Evolutionary conservation across 2,888 invertebrate genomes (phyloP), one percentile per base, ranked within the genome.

Genomic region (Campaea margaritaria): DNA sequence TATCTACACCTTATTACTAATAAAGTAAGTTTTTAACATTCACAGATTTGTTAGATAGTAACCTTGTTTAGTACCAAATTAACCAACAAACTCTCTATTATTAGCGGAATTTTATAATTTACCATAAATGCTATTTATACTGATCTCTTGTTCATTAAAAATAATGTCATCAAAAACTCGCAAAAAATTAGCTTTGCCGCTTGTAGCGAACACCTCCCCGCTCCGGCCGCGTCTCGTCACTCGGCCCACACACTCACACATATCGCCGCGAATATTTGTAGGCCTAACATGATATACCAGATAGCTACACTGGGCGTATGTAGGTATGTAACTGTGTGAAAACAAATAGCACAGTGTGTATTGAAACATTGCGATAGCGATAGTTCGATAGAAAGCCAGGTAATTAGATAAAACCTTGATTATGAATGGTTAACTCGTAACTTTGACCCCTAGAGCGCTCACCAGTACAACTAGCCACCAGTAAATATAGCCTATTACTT

Each of bases 181-280:
- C n/a, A 10, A 36, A 36, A n/a, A 1, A n/a, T 36, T 9, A 34
- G 1, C 4, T n/a, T 36, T n/a, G 1, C n/a, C 36, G 36, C 12
- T 36, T 36, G 34, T 34, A 9, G 34, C 34, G 10, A 7, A 7
- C 2, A 3, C 34, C 5, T 36, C 0, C 36, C 36, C 36, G 36
- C 36, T 36, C 12, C 21, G 27, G 28, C 39, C 41, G 12, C 2
- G 7, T 41, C 28, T 42, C 9, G 42, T 31, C 8, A 9, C 15
- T n/a, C 38, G 13, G n/a, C 12, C 11, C 34, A 36, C 8, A 47
- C 0, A 0, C 39, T 9, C 38, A 15, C 12, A 27, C 21, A 39
- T 36, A 39, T 39, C 13, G 14, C 5, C n/a, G 9, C 15, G 15
- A 15, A 31, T 14, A 50, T 50, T 50, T 50, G 31, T 42, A 42